phyloP scores from a whole-genome alignment of 2,797 vertebrate genomes.

The Borostomias antarcticus region DNA sequence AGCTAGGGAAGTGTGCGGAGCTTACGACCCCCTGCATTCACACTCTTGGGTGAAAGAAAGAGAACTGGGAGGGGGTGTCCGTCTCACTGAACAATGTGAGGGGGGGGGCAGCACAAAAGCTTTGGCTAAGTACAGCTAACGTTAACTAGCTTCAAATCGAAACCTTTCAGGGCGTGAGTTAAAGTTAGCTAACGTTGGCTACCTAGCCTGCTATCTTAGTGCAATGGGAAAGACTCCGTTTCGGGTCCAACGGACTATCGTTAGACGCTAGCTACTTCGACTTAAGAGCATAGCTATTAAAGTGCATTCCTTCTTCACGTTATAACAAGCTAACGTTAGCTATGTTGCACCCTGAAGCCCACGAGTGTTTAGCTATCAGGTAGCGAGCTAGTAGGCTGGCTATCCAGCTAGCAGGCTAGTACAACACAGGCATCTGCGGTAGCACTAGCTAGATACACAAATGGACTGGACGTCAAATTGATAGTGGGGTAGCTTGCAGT shows the following conservation, averaged over 20 bases:
- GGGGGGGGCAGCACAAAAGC: slow-evolving; percentile 10
- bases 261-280: no score
- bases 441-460: no score
- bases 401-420: slow-evolving; percentile 32
- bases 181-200: no score
- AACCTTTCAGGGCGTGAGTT: not conserved
- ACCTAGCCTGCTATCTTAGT: no score
- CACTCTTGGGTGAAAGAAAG: slow-evolving; percentile 27
- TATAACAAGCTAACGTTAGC: no score
- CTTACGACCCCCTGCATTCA: slow-evolving; percentile 41
- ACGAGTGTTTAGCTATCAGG: not conserved
- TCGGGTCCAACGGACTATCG: no score
- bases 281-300: no score
- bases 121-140: not conserved
- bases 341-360: not conserved
- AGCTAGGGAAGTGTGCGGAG: slow-evolving; percentile 44
- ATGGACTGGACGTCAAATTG: no score
- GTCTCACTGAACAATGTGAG: slow-evolving; percentile 24
- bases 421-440: slow-evolving; percentile 1
- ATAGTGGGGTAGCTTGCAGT: not conserved
- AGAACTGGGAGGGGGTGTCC: not conserved
- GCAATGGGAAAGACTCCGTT: no score
- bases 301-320: no score
- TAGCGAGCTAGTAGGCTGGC: slow-evolving; percentile 1
- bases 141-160: not conserved